Conservation (phyloP, 2,888 invertebrate species). For the Mimas tiliae region DNA sequence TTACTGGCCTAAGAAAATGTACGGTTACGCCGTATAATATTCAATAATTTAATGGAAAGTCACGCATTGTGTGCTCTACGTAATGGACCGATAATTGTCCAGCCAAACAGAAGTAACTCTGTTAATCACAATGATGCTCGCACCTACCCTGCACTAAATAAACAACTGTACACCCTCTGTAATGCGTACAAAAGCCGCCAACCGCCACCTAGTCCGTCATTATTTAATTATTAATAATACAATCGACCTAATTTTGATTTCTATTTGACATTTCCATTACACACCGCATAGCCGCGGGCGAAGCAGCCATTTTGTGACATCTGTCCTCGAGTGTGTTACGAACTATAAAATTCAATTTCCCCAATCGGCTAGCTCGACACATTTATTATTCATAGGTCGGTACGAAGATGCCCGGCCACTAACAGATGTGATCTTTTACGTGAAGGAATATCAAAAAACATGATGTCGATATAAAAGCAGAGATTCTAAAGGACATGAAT, state of each 20-base stretch:
- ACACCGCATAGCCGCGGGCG: constrained; percentile 71
- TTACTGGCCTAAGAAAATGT: no score
- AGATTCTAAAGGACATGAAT: constrained; percentile 70
- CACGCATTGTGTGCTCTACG: constrained; percentile 70
- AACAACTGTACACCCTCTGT: constrained; percentile 52
- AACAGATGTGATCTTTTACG: constrained; percentile 84
- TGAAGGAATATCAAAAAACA: constrained; percentile 80
- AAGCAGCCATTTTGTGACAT: constrained; percentile 80
- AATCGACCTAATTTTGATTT: constrained; percentile 85
- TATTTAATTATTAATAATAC: constrained; percentile 84
- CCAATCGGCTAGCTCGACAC: constrained; percentile 81
- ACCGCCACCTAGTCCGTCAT: constrained; percentile 63
- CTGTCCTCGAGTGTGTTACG: constrained; percentile 83
- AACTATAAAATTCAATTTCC: constrained; percentile 85
- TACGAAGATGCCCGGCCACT: constrained; percentile 80
- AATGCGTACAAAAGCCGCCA: constrained; percentile 61
- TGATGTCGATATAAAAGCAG: constrained; percentile 67
- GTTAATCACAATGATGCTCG: constrained; percentile 78
- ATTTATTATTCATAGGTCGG: constrained; percentile 84
- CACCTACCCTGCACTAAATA: constrained; percentile 67
- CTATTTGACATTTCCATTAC: constrained; percentile 83
- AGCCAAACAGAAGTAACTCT: constrained; percentile 81
- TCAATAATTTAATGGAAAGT: constrained; percentile 75
- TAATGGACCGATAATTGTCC: constrained; percentile 83
- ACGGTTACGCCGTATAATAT: no score